These are phyloP conservation scores for Saxidomus purpurata DNA, from an alignment of 1,140 invertebrate genomes.

Conservation along the genomic window DNA sequence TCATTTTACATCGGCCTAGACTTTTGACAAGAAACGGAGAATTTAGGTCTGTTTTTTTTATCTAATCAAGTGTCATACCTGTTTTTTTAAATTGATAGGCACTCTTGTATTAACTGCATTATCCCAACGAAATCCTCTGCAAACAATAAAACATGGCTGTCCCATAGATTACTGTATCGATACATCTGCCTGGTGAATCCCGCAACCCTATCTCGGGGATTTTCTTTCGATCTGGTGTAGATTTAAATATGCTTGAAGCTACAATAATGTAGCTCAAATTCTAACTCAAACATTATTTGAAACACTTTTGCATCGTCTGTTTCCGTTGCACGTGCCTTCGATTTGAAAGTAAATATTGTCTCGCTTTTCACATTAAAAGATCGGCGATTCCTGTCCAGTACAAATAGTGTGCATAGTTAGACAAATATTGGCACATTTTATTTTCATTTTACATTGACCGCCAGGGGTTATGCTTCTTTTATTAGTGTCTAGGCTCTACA, in stretches of 20 bases:
- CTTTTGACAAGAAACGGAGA: too few relatives aligned
- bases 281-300: not conserved
- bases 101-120: too few relatives aligned
- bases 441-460: conserved; percentile 23
- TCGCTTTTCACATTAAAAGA: not conserved
- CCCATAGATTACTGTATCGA: not conserved
- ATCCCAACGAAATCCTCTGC: too few relatives aligned
- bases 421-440: conserved; percentile 13
- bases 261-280: not conserved
- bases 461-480: not conserved
- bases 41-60: too few relatives aligned
- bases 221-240: not conserved
- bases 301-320: not conserved
- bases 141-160: not conserved
- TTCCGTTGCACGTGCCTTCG: not conserved
- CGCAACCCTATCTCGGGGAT: not conserved
- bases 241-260: not conserved
- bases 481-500: not conserved
- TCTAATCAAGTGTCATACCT: too few relatives aligned
- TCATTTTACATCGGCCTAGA: too few relatives aligned
- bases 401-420: not conserved
- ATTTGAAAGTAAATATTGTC: not conserved
- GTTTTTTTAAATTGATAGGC: too few relatives aligned
- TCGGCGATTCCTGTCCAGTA: not conserved
- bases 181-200: not conserved